phyloP scores from a whole-genome alignment of 2,888 invertebrate genomes.

The Drosophila stalkeri region DNA sequence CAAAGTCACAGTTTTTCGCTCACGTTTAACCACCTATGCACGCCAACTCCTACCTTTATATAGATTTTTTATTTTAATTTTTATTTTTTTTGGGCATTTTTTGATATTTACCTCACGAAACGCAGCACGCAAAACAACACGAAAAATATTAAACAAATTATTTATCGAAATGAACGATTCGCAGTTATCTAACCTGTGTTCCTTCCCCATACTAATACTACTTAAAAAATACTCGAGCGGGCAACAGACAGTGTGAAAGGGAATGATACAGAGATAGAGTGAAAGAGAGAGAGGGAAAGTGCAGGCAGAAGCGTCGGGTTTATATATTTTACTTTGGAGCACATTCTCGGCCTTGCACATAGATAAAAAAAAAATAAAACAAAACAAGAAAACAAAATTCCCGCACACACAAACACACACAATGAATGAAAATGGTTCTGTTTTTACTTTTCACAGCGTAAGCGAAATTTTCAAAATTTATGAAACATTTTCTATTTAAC shows the following conservation, averaged over 20 bases:
- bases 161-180: slow-evolving; percentile 33
- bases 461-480: slow-evolving; percentile 78
- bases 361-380: slow-evolving; percentile 11
- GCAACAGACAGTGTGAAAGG: slow-evolving; percentile 5
- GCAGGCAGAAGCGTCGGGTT: slow-evolving; percentile 24
- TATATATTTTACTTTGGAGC: slow-evolving; percentile 49
- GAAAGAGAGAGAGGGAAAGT: slow-evolving; percentile 1
- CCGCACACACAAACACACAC: slow-evolving; percentile 26
- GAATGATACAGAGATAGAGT: slow-evolving; percentile 1
- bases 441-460: slow-evolving; percentile 83
- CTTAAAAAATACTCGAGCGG: slow-evolving; percentile 15
- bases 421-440: slow-evolving; percentile 73
- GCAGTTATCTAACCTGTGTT: slow-evolving; percentile 47
- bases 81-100: slow-evolving; percentile 12
- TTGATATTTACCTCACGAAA: slow-evolving; percentile 56
- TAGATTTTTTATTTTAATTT: background rate
- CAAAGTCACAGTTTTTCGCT: slow-evolving; percentile 35
- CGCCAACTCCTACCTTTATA: slow-evolving; percentile 29
- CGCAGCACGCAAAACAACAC: slow-evolving; percentile 48
- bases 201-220: slow-evolving; percentile 54
- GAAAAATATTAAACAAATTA: slow-evolving; percentile 37
- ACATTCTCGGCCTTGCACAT: slow-evolving; percentile 53
- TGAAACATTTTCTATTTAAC: slow-evolving; percentile 33
- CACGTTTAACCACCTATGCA: slow-evolving; percentile 44
- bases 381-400: slow-evolving; percentile 8